Base-by-base conservation (phyloP, 2,888 invertebrate genomes). In the Pyrocoelia pectoralis region DNA sequence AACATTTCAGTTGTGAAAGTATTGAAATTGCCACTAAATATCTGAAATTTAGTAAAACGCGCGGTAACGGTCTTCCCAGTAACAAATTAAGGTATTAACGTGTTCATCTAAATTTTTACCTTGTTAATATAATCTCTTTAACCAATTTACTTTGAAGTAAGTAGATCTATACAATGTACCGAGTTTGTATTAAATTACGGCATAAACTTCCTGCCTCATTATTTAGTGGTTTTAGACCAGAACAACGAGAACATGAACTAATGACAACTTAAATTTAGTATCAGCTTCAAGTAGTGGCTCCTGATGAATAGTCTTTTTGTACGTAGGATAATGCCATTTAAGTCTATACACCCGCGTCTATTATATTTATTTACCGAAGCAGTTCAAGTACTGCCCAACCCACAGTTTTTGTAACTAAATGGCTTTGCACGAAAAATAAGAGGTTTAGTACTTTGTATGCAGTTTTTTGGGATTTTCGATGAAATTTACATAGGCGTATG, bases 361-460 rank as follows among this genome's bases (percentile, higher is more conserved):
- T 62, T 62, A 56, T 62, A 56, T 57, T 56, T 62, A 62, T 49
- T 62, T 62, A 57, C 28, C 49, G 46, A 18, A 56, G 62, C 62
- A 52, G 13, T 41, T 56, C 52, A 49, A 52, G 48, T 46, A 48
- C 48, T 46, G 38, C 48, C 62, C 62, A 57, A 49, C 57, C 62
- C 57, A 62, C 40, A 40, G 38, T 10, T 29, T 51, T 51, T 29
- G 29, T 29, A 15, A 14, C 13, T 18, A 8, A 18, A 46, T 41
- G 52, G 33, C 38, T 51, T 52, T 40, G 17, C 17, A 17, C 10
- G 1, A 38, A 33, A 52, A 52, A 24, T 24, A 24, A 24, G 24
- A 24, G 3, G 24, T 8, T 24, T 8, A 24, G 24, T 24, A 8
- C 8, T 24, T 24, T 5, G 8, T 24, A 24, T 24, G 24, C 8